phyloP scores from a whole-genome alignment of 2,113 vertebrate genomes.

The Taurulus bubalis region DNA sequence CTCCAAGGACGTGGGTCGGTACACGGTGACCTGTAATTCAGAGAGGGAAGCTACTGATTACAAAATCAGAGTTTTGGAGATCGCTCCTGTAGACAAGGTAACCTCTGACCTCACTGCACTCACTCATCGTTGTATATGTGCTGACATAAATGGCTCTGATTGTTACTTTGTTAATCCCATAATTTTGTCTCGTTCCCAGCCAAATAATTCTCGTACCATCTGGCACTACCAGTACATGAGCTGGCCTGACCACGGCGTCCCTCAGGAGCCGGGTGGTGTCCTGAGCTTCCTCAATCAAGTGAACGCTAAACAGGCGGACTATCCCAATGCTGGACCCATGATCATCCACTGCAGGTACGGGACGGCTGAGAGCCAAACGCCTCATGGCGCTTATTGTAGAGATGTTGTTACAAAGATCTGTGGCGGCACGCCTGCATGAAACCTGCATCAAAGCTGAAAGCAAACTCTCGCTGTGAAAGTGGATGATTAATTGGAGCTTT shows the following conservation, averaged over 20 bases:
- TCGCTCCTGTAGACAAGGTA: conserved; percentile 84
- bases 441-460: not conserved
- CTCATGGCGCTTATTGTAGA: not conserved
- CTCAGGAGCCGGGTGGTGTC: conserved; percentile 90
- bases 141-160: not conserved
- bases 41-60: conserved; percentile 89
- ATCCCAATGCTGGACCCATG: conserved; percentile 86
- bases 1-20: conserved; percentile 82
- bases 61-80: conserved; percentile 86
- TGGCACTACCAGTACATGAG: conserved; percentile 97
- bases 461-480: not conserved
- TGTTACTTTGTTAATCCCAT: not conserved
- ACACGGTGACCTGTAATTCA: conserved; percentile 76
- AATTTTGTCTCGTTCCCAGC: conserved; percentile 64
- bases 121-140: not conserved
- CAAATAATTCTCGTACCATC: conserved; percentile 82
- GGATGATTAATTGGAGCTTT: not conserved
- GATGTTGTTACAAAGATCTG: not conserved
- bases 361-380: not conserved
- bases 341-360: conserved; percentile 95
- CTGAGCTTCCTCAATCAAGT: conserved; percentile 94
- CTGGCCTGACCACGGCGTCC: conserved; percentile 98
- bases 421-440: not conserved
- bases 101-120: conserved; percentile 4
- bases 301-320: conserved; percentile 87